Evolutionary conservation across 2,888 invertebrate species (phyloP), one percentile per base, ranked within the genome.

Genomic region (Polyommatus iphigenia): DNA sequence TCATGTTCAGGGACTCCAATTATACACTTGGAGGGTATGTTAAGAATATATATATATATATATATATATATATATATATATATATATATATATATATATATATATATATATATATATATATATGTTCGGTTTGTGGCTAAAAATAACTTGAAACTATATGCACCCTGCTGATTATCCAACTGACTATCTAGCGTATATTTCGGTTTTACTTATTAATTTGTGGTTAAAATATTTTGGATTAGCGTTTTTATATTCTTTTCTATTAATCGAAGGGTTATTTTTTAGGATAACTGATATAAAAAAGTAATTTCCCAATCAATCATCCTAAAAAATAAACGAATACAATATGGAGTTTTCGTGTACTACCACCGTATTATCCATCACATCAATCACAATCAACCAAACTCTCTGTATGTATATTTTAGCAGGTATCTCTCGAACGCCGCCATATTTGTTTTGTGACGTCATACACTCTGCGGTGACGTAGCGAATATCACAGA

Each of bases 401-500:
- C 3, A 10, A 13, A 24, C 13, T 62, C 1, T 13, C 18, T n/a
- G 18, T 71, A 13, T 71, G 71, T 71, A 71, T 71, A 36, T 36
- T 32, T 71, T 36, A 15, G 2, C 13, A 10, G 7, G 62, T 24
- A 62, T 15, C 10, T 62, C 67, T 67, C 67, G 29, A 67, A 29
- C 13, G 67, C 15, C n/a, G 62, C 24, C 29, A 32, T 67, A 67
- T 67, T 29, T 67, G 67, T 67, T 67, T 67, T 29, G 29, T 32
- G 67, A 67, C 29, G 32, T 67, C 67, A 67, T 32, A 29, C 32
- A 29, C 67, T 29, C 32, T 36, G n/a, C 2, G 71, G n/a, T 72
- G 72, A 72, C 41, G 41, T 72, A n/a, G 72, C 72, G 41, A 72
- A 72, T 72, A 41, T 72, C 72, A 41, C 41, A 15, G 72, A 72